Evolutionary conservation across 2,113 vertebrate genomes (phyloP), one percentile per base, ranked within the genome.

Genomic region (Hylia prasina): DNA sequence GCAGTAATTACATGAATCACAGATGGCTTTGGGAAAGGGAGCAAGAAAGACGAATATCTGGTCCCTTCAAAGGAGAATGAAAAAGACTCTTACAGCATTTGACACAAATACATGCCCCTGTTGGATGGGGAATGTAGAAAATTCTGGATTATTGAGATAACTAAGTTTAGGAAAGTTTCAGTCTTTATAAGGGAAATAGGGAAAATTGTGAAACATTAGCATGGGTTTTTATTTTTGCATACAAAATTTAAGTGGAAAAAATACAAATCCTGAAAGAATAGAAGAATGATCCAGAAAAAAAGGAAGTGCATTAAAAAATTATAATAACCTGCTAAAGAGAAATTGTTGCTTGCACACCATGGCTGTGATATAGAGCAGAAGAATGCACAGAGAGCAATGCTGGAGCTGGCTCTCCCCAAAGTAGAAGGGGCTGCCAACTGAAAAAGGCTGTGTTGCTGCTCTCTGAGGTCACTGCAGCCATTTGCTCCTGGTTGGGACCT

Each of bases 381-480:
- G 35, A 83, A 40, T 24, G 2, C 9, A 25, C 7, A 71, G n/a
- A 54, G 7, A 57, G 1, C 15, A 42, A 25, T 37, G 11, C 2
- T n/a, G 33, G 15, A 70, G 16, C 7, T 82, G 16, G 4, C 28
- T 77, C 42, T 2, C 7, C 11, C 9, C 4, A 14, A 33, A 57
- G 8, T 33, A 11, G 8, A 56, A 85, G 18, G 18, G 27, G 6
- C 6, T 91, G 35, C 22, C 27, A 54, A 63, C 21, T 28, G 15
- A n/a, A 76, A 86, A 76, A 11, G 4, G 5, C 1, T 31, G 2
- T 4, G 2, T 13, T 44, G 27, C 30, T 5, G 0, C 24, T 53
- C 15, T 78, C 24, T 28, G 37, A 61, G 11, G 11, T 57, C 6
- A 4, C 24, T 48, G 11, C 3, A 65, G 13, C 8, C 14, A 18